A percentile compares a stretch with the other conserved stretches of the same genome.
phyloP scores from a whole-genome alignment of 2,888 invertebrate species.

The Lottia gigantea region DNA sequence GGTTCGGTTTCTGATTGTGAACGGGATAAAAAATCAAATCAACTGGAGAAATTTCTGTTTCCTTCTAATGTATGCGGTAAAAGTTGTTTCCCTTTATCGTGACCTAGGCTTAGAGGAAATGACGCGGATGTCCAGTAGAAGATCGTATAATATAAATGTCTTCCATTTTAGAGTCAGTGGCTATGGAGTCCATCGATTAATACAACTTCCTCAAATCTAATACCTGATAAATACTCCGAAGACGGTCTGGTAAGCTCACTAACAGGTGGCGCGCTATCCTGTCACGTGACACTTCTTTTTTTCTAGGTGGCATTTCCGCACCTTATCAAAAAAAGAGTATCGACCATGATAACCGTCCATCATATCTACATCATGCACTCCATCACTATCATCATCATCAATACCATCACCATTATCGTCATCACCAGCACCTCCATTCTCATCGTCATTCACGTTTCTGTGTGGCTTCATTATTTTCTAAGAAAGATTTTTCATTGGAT shows the following conservation, averaged over 20 bases:
- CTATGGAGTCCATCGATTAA: conserved; percentile 59
- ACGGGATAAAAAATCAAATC: too few relatives aligned
- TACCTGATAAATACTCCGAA: conserved; percentile 62
- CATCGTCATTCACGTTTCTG: neutral
- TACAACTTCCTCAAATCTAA: conserved; percentile 58
- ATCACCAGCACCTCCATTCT: neutral
- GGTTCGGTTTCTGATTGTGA: too few relatives aligned
- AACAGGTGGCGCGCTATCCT: conserved; percentile 36
- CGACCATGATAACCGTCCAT: too few relatives aligned
- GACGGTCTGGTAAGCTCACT: conserved; percentile 61
- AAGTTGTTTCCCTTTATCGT: too few relatives aligned
- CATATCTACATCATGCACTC: too few relatives aligned
- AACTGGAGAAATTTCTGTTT: too few relatives aligned
- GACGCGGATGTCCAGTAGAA: neutral
- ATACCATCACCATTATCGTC: neutral
- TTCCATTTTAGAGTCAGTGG: conserved; percentile 61
- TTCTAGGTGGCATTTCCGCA: conserved; percentile 7
- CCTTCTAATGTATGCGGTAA: too few relatives aligned
- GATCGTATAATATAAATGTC: conserved; percentile 1
- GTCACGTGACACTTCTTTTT: conserved; percentile 23
- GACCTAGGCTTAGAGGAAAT: neutral
- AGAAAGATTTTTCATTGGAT: too few relatives aligned
- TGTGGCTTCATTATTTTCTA: too few relatives aligned
- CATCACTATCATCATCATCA: too few relatives aligned
- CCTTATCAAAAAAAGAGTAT: neutral